phyloP scores from a whole-genome alignment of 2,888 invertebrate species.

The Drosophila austrosaltans region DNA sequence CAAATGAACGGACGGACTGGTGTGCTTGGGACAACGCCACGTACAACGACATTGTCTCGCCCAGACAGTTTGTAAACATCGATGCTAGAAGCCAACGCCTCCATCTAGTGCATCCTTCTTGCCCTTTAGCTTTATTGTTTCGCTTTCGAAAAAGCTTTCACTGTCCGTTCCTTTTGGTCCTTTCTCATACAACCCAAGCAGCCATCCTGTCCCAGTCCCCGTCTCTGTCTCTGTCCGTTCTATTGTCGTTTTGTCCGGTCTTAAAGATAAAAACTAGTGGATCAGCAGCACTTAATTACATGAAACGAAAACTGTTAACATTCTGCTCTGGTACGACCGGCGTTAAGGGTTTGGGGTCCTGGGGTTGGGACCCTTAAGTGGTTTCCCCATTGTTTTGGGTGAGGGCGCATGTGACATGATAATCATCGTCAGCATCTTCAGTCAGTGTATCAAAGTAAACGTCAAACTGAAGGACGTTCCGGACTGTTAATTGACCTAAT shows the following conservation, averaged over 20 bases:
- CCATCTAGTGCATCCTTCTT: slow-evolving; percentile 7
- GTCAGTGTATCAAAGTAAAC: slow-evolving; percentile 32
- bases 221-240: background rate
- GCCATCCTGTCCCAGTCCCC: slow-evolving; percentile 11
- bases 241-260: slow-evolving; percentile 13
- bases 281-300: slow-evolving; percentile 78
- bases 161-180: slow-evolving; percentile 26
- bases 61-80: slow-evolving; percentile 77
- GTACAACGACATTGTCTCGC: slow-evolving; percentile 70
- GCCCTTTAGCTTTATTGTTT: slow-evolving; percentile 32
- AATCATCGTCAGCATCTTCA: slow-evolving; percentile 59
- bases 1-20: background rate
- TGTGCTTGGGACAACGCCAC: slow-evolving; percentile 19
- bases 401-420: slow-evolving; percentile 66
- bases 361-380: slow-evolving; percentile 45
- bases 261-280: slow-evolving; percentile 74
- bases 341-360: background rate
- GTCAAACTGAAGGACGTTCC: slow-evolving; percentile 35
- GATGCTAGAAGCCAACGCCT: slow-evolving; percentile 1
- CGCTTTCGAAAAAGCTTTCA: slow-evolving; percentile 61
- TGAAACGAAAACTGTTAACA: slow-evolving; percentile 78
- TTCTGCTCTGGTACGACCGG: slow-evolving; percentile 36
- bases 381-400: slow-evolving; percentile 51
- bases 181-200: too few relatives aligned
- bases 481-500: slow-evolving; percentile 53